These are phyloP conservation scores for Pyrgus malvae DNA, from an alignment of 2,888 invertebrate genomes.

Conservation along the genomic window DNA sequence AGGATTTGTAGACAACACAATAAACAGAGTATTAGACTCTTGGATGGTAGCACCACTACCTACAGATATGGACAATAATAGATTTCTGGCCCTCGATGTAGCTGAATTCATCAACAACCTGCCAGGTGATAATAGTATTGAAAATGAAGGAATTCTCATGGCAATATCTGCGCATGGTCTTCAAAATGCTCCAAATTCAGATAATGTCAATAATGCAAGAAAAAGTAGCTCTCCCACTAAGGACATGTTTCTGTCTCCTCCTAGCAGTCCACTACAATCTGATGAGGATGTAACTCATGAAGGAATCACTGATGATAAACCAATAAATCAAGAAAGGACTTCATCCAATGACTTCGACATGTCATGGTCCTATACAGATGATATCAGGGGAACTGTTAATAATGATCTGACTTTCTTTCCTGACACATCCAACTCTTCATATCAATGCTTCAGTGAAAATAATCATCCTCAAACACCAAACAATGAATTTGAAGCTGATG, in stretches of 20 bases:
- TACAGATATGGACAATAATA: conserved; percentile 57
- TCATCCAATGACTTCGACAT: conserved; percentile 47
- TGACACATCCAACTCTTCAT: conserved; percentile 47
- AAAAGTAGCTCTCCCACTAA: conserved; percentile 28
- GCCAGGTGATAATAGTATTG: conserved; percentile 81
- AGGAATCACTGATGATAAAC: conserved; percentile 32
- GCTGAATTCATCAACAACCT: conserved; percentile 80
- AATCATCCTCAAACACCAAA: conserved; percentile 42
- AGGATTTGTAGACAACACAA: conserved; percentile 86
- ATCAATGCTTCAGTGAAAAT: conserved; percentile 49
- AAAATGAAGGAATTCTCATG: conserved; percentile 88
- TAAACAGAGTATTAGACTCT: conserved; percentile 85
- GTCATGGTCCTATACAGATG: conserved; percentile 46
- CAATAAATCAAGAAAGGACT: conserved; percentile 38
- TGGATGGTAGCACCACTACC: conserved; percentile 77
- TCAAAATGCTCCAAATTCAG: conserved; percentile 62
- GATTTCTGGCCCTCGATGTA: conserved; percentile 64
- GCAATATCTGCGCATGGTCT: conserved; percentile 88
- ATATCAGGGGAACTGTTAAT: conserved; percentile 41
- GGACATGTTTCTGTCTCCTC: conserved; percentile 42
- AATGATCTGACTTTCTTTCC: conserved; percentile 47
- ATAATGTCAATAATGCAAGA: conserved; percentile 34
- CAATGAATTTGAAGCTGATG: conserved; percentile 44
- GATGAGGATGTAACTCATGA: conserved; percentile 44
- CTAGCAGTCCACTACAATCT: conserved; percentile 46